Evolutionary conservation across 2,888 invertebrate genomes (phyloP), one percentile per base, ranked within the genome.

Genomic region (Xestia rhomboidea): DNA sequence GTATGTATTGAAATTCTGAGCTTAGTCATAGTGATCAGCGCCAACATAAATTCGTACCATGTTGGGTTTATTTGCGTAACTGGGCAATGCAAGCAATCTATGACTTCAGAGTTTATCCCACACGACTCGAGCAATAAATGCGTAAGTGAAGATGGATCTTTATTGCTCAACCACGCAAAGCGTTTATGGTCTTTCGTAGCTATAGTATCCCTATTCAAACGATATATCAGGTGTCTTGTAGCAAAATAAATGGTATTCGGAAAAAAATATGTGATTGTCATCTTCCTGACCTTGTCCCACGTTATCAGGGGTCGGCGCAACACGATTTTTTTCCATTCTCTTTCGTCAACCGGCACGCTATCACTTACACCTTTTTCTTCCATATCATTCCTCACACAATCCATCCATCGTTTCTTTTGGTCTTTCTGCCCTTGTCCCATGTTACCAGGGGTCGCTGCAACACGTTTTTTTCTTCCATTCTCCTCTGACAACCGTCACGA

Each of bases 21-120:
- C 30, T 78, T 81, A 66, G 63, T 84, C 66, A 70, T 63, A 73
- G 13, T 49, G 62, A 62, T 51, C 68, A n/a, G 62, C 49, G 54
- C 66, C 69, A 76, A 63, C n/a, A 49, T 68, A 80, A 60, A 64
- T 74, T 67, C 24, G 13, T 3, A 63, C 57, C 77, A 62, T 68
- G 60, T 84, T 75, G 27, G 38, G 64, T 84, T 70, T 84, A 68
- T 84, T 82, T 82, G 67, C 51, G 46, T 68, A 54, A 44, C 71
- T 38, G 18, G 21, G 66, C 24, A 30, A 51, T 83, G 34, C 57
- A 64, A 46, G 38, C 63, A 51, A 27, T 2, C 21, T 57, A 44
- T 83, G 60, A 49, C 46, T 77, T 30, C 54, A 44, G 41, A 51
- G 44, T 66, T 68, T 81, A 79, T 68, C 62, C 34, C 51, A 10